phyloP scores from a whole-genome alignment of 2,113 vertebrate genomes.

The Apodemus sylvaticus region DNA sequence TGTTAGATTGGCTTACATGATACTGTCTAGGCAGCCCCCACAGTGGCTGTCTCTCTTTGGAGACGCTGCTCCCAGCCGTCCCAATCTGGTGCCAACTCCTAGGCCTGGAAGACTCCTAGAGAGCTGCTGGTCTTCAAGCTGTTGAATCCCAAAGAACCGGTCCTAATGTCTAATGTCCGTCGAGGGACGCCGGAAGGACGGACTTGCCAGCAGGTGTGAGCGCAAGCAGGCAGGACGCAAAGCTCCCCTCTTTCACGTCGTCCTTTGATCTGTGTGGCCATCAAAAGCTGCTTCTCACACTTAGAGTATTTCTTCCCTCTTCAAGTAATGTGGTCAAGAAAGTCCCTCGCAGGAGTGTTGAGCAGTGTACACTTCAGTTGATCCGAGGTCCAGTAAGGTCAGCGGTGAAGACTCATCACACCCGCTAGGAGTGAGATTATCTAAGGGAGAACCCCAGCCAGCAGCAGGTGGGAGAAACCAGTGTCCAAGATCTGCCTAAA shows the following conservation, averaged over 20 bases:
- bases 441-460: not conserved
- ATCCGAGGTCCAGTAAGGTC: not conserved
- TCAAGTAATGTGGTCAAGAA: not conserved
- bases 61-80: not conserved
- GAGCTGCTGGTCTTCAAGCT: not conserved
- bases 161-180: not conserved
- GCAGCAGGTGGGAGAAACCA: not conserved
- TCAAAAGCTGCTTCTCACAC: not conserved
- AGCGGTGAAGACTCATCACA: not conserved
- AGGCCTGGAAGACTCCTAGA: not conserved
- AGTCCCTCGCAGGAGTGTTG: accelerated
- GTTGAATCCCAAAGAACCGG: not conserved
- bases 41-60: not conserved
- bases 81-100: not conserved
- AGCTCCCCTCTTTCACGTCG: not conserved
- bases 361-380: not conserved
- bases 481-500: not conserved
- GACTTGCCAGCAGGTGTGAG: not conserved
- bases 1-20: not conserved
- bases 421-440: not conserved
- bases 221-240: not conserved
- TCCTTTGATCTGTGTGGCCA: not conserved
- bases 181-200: not conserved
- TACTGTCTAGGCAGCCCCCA: not conserved
- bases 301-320: not conserved